Evolutionary conservation across 2,888 invertebrate genomes (phyloP).

Genomic region (Cynaeus angustus): DNA sequence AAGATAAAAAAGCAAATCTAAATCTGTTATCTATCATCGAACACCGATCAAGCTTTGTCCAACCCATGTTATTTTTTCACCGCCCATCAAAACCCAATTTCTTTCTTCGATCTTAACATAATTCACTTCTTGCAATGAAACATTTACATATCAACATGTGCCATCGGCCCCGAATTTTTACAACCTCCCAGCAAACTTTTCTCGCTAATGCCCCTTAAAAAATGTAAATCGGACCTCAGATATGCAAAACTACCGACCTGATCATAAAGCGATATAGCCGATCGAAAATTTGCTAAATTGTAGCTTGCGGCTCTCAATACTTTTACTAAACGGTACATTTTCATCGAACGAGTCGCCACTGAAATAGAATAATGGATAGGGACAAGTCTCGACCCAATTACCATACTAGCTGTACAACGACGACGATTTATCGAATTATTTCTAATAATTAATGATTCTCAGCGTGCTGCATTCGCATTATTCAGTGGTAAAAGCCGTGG

Average conservation of each 20-base stretch:
- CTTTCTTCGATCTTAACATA: no score
- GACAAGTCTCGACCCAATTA: constrained; percentile 28
- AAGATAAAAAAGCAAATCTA: no score
- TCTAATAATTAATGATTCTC: constrained; percentile 27
- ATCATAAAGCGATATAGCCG: constrained; percentile 1
- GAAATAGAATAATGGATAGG: constrained; percentile 23
- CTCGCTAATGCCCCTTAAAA: constrained; percentile 31
- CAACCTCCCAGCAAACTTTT: constrained; percentile 23
- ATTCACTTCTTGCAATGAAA: not conserved
- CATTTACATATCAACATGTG: constrained; percentile 27
- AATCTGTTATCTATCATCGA: no score
- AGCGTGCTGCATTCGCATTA: constrained; percentile 29
- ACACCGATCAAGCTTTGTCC: no score
- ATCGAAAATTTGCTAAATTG: constrained; percentile 24
- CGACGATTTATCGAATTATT: constrained; percentile 33
- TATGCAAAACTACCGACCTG: constrained; percentile 18
- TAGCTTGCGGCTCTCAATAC: not conserved
- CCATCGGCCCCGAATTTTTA: constrained; percentile 25
- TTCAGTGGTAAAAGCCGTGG: constrained; percentile 19
- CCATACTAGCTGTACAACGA: constrained; percentile 13
- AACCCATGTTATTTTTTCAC: no score
- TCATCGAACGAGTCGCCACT: constrained; percentile 19
- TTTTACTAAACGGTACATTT: not conserved
- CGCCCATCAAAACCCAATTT: no score
- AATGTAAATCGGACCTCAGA: constrained; percentile 26